Percentiles rank a stretch among this genome's conserved stretches.
These are phyloP conservation scores for Ctena decussata DNA, from an alignment of 2,888 invertebrate species.

Conservation along the genomic window DNA sequence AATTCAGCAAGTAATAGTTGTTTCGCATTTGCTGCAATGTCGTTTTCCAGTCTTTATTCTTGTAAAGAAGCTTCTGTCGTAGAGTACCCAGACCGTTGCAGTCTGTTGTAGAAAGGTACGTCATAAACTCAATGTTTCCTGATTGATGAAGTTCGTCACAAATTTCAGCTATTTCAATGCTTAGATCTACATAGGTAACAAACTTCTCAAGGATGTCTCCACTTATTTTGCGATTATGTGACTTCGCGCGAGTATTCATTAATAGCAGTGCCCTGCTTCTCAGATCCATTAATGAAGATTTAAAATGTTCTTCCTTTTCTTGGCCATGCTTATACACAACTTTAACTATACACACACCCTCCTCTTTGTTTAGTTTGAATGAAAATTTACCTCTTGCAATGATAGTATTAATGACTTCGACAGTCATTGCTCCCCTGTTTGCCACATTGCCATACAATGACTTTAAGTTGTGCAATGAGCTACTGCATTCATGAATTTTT, in stretches of 20 bases:
- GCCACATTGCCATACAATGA: conserved; percentile 69
- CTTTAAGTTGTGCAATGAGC: conserved; percentile 64
- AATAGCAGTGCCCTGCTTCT: conserved; percentile 68
- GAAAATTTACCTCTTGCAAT: conserved; percentile 53
- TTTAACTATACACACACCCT: conserved; percentile 27
- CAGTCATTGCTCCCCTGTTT: conserved; percentile 69
- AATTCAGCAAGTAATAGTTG: conserved; percentile 61
- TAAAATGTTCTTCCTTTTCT: conserved; percentile 16
- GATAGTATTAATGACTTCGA: conserved; percentile 64
- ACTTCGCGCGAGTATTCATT: conserved; percentile 53
- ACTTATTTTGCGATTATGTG: not conserved
- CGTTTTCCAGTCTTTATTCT: conserved; percentile 39
- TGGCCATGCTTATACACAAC: conserved; percentile 53
- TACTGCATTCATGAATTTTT: conserved; percentile 62
- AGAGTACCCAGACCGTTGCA: not conserved
- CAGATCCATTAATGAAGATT: conserved; percentile 53
- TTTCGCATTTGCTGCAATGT: conserved; percentile 36
- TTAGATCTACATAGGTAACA: conserved; percentile 17
- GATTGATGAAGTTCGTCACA: conserved; percentile 16
- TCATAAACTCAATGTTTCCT: conserved; percentile 32
- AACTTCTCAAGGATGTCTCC: conserved; percentile 29
- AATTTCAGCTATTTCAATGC: conserved; percentile 36
- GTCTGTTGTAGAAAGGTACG: not conserved
- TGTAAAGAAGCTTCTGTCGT: not conserved
- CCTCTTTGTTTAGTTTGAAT: conserved; percentile 25